These are phyloP conservation scores for Ptychadena robeensis DNA, from an alignment of 2,797 vertebrate genomes.

Conservation along the genomic window DNA sequence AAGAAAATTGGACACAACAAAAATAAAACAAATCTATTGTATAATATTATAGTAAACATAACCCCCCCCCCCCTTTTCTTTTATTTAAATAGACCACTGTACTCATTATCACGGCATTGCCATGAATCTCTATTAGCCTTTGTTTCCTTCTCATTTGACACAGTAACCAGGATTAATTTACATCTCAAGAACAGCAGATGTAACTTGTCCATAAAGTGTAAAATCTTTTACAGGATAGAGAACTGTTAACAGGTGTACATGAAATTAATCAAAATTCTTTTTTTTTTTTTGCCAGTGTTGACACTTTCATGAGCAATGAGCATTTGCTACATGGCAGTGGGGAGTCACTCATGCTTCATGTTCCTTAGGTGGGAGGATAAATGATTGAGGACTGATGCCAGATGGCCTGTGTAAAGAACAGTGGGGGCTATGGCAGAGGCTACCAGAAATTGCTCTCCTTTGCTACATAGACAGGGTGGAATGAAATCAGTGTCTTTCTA, in stretches of 20 bases:
- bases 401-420: slow-evolving; percentile 61
- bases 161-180: slow-evolving; percentile 55
- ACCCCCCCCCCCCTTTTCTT: background rate
- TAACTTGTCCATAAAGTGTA: slow-evolving; percentile 50
- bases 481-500: slow-evolving; percentile 27
- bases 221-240: slow-evolving; percentile 35
- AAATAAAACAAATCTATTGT: background rate
- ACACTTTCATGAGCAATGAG: slow-evolving; percentile 60
- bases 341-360: slow-evolving; percentile 56
- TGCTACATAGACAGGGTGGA: slow-evolving; percentile 45
- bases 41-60: background rate
- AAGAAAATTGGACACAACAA: background rate
- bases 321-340: slow-evolving; percentile 61
- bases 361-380: slow-evolving; percentile 61
- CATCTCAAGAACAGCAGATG: slow-evolving; percentile 50
- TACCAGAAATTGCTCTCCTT: slow-evolving; percentile 53
- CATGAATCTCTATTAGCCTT: slow-evolving; percentile 39
- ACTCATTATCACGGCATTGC: background rate
- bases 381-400: slow-evolving; percentile 60
- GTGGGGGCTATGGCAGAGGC: slow-evolving; percentile 59
- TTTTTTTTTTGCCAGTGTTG: slow-evolving; percentile 43
- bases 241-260: slow-evolving; percentile 60
- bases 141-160: slow-evolving; percentile 46
- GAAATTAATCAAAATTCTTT: slow-evolving; percentile 55
- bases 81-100: background rate